Evolutionary conservation across 2,113 vertebrate genomes (phyloP), one percentile per base, ranked within the genome.

Genomic region (Ptilonorhynchus violaceus): DNA sequence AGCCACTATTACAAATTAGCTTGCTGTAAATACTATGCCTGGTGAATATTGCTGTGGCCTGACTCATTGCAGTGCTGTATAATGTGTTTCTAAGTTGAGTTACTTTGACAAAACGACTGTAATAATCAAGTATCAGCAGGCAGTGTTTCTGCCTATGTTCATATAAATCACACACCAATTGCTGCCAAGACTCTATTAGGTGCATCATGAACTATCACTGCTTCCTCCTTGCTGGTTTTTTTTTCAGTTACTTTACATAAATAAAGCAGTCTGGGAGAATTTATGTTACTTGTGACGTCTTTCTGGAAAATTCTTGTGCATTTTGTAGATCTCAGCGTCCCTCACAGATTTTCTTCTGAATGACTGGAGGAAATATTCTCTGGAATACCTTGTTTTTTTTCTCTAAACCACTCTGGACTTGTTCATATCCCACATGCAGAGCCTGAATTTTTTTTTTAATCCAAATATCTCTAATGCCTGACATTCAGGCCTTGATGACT

Each of bases 41-140:
- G 39, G 55, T 89, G 84, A 84, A 84, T 91, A 63, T 89, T 75
- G 22, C 77, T 52, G 73, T 64, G 73, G 55, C 37, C 68, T 92
- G 80, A 67, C 80, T 96, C 72, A 70, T 74, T 67, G 83, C 83
- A 77, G 50, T 22, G 44, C 56, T 78, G 55, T 55, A 35, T 77
- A 95, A 93, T 84, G 88, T 59, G 68, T 78, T 95, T 89, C 73
- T 78, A 60, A 93, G 89, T 6, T 70, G 68, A 93, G 47, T 81
- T 93, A 86, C 89, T 92, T 92, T 91, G 93, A 96, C 80, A 93
- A 92, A 97, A 92, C 0, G 60, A 84, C 91, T 88, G 83, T 72
- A 96, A 87, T 96, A 97, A 95, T 93, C 91, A 91, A 81, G 39
- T 77, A 94, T 92, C 94, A 96, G 93, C 92, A 97, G 95, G 92